Conservation (phyloP, 2,888 invertebrate genomes). For the Paralinhomoeus sp. region DNA sequence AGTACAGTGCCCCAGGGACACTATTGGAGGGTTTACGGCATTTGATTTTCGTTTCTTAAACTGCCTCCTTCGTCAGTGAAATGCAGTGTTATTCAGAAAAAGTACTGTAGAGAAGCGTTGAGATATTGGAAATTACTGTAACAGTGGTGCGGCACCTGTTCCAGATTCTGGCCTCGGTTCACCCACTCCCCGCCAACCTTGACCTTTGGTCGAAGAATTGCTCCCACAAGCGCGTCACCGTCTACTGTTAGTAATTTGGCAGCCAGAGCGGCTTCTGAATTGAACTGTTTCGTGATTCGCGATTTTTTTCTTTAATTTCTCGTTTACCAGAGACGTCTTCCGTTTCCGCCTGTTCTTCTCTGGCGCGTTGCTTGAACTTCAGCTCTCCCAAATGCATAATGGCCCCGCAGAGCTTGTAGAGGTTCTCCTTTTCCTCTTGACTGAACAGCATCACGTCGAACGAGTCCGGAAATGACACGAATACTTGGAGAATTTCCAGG, state of each 20-base stretch:
- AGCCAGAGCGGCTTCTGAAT: conserved; percentile 3
- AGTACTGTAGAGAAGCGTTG: no score
- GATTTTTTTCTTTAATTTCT: background rate
- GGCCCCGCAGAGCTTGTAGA: conserved; percentile 78
- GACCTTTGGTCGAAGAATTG: conserved; percentile 32
- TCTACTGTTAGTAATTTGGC: background rate
- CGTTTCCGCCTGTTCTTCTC: conserved; percentile 89
- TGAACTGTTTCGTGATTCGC: no score
- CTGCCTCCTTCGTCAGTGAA: no score
- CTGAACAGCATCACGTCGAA: conserved; percentile 95
- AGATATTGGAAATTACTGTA: no score
- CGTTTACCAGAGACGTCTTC: conserved; percentile 15
- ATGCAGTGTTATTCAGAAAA: no score
- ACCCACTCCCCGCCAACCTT: conserved; percentile 33
- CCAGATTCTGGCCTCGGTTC: conserved; percentile 33
- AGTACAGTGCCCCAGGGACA: no score
- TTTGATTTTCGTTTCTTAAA: no score
- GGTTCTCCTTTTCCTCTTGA: conserved; percentile 75
- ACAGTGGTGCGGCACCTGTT: no score
- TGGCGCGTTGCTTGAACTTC: conserved; percentile 99
- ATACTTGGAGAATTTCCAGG: no score
- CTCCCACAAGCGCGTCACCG: conserved; percentile 16
- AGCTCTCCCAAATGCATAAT: conserved; percentile 99
- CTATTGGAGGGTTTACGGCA: no score
- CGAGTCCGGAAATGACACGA: conserved; percentile 47